These are phyloP conservation scores for Propithecus coquereli DNA, from an alignment of 2,113 vertebrate genomes.

Conservation along the genomic window DNA sequence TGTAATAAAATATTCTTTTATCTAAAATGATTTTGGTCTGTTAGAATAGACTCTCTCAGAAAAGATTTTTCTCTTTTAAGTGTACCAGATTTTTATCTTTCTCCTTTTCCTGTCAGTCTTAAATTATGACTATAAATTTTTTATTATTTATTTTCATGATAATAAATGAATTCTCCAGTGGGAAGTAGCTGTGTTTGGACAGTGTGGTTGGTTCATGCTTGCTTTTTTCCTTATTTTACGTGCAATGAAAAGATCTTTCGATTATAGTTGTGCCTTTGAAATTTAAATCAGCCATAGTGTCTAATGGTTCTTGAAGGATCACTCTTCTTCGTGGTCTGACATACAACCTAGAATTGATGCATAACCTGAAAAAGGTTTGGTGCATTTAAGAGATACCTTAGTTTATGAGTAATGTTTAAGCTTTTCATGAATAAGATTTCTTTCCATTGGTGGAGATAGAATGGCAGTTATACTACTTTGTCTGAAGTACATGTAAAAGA, in stretches of 20 bases:
- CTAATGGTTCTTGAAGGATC: not conserved
- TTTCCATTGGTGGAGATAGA: not conserved
- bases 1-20: not conserved
- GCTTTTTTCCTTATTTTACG: not conserved
- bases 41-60: not conserved
- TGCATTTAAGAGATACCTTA: not conserved
- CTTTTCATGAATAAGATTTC: not conserved
- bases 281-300: not conserved
- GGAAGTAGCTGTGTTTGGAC: not conserved
- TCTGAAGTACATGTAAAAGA: not conserved
- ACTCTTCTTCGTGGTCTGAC: not conserved
- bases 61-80: conserved; percentile 19
- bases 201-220: not conserved
- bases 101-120: not conserved
- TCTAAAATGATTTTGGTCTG: not conserved
- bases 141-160: not conserved
- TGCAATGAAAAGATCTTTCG: not conserved
- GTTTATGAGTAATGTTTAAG: not conserved
- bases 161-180: not conserved
- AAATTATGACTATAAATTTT: not conserved
- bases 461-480: not conserved
- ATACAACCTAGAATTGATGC: not conserved
- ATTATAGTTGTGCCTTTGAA: not conserved
- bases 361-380: not conserved
- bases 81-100: not conserved